A percentile compares a stretch with the other conserved stretches of the same genome.
Evolutionary conservation across 2,888 invertebrate species (phyloP).

Genomic region (Hymenopus coronatus): DNA sequence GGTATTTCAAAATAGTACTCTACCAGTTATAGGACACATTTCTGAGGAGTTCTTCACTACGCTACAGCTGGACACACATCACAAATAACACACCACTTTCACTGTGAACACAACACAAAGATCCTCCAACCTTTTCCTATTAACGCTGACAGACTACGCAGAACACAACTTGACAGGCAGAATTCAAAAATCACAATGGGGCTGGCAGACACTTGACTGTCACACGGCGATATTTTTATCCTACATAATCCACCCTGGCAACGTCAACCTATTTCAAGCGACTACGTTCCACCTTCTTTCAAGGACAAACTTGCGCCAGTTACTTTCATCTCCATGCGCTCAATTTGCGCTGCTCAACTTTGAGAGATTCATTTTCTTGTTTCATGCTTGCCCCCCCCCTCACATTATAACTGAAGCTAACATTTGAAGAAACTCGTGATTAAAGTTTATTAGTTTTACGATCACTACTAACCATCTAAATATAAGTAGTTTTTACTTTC

Average conservation of each 20-base stretch:
- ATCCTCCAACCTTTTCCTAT: neutral
- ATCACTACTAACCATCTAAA: no score
- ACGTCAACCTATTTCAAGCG: slow-evolving; percentile 11
- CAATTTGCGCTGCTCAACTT: no score
- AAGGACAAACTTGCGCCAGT: neutral
- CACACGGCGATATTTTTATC: neutral
- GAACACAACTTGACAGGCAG: neutral
- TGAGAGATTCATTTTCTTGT: no score
- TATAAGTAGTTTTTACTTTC: no score
- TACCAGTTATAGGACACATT: neutral
- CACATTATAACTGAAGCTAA: no score
- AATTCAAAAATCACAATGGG: neutral
- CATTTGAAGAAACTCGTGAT: no score
- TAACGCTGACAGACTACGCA: neutral
- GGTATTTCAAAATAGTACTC: neutral
- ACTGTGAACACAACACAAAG: neutral
- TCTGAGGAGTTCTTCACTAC: neutral
- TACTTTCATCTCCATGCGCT: no score
- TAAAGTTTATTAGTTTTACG: no score
- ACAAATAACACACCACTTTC: neutral
- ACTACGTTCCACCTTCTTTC: neutral
- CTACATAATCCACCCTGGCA: slow-evolving; percentile 5
- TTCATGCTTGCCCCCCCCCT: no score
- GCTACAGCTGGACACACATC: neutral
- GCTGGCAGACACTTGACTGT: neutral